A percentile compares a stretch with the other conserved stretches of the same genome.
phyloP scores from a whole-genome alignment of 1,140 invertebrate species.

The Anoplophora glabripennis region DNA sequence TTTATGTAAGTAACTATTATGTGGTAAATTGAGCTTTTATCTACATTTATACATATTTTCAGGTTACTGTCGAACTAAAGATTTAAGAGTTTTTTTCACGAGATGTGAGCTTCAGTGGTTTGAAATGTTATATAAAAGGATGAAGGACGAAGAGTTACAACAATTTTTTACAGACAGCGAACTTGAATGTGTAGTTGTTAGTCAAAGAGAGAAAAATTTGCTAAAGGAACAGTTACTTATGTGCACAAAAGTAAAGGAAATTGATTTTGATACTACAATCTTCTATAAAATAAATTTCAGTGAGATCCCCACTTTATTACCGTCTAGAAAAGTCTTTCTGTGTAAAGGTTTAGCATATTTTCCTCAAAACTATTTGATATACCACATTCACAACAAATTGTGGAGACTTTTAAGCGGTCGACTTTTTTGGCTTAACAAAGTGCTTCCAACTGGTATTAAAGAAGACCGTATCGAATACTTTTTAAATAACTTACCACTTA shows the following conservation, averaged over 20 bases:
- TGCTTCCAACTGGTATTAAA: slow-evolving; percentile 63
- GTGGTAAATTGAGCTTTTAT: not conserved
- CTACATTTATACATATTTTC: not conserved
- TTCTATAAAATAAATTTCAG: slow-evolving; percentile 83
- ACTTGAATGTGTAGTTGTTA: not conserved
- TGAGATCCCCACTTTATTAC: slow-evolving; percentile 82
- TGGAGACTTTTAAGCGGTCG: not conserved
- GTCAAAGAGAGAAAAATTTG: not conserved
- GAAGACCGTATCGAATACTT: slow-evolving; percentile 76
- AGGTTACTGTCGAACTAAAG: slow-evolving; percentile 8
- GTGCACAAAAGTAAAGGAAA: slow-evolving; percentile 62
- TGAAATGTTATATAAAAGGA: slow-evolving; percentile 70
- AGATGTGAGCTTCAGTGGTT: slow-evolving; percentile 63
- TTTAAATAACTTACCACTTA: slow-evolving; percentile 64
- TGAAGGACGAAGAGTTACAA: slow-evolving; percentile 60
- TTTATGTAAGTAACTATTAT: slow-evolving; percentile 7
- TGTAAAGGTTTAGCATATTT: slow-evolving; percentile 85
- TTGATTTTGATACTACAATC: slow-evolving; percentile 57
- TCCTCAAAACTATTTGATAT: slow-evolving; percentile 76
- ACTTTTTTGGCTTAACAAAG: slow-evolving; percentile 6
- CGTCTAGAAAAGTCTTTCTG: slow-evolving; percentile 74
- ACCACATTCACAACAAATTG: slow-evolving; percentile 65
- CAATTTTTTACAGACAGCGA: slow-evolving; percentile 70
- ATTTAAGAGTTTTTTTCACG: slow-evolving; percentile 9
- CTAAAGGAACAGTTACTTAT: slow-evolving; percentile 52